Evolutionary conservation across 2,888 invertebrate genomes (phyloP).

Genomic region (Eilema sororculum): DNA sequence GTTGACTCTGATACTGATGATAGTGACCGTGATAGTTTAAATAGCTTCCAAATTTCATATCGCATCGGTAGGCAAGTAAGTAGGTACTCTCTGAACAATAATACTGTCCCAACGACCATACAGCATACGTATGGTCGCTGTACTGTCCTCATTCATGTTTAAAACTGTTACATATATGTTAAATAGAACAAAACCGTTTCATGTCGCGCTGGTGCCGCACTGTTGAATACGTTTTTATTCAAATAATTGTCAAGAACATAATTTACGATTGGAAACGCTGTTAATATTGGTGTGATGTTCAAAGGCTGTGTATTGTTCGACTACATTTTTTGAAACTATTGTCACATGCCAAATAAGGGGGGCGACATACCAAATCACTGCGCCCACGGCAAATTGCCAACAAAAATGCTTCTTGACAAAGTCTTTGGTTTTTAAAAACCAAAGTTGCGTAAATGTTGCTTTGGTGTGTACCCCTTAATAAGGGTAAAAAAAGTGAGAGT

Average conservation of each 20-base stretch:
- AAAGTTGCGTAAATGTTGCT: too few relatives aligned
- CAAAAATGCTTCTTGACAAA: too few relatives aligned
- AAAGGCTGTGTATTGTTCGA: not conserved
- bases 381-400: too few relatives aligned
- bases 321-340: not conserved
- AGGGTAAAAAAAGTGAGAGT: too few relatives aligned
- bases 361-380: not conserved
- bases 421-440: too few relatives aligned
- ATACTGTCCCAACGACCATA: too few relatives aligned
- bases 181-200: slow-evolving; percentile 17
- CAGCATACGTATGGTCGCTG: too few relatives aligned
- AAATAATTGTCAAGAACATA: slow-evolving; percentile 11
- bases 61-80: not conserved
- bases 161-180: not conserved
- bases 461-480: too few relatives aligned
- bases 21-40: not conserved
- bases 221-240: slow-evolving; percentile 15
- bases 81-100: not conserved
- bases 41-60: not conserved
- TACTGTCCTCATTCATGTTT: not conserved
- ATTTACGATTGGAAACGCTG: slow-evolving; percentile 10
- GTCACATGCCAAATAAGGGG: not conserved
- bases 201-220: slow-evolving; percentile 12
- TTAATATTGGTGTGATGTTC: not conserved
- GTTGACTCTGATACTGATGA: too few relatives aligned